Evolutionary conservation across 2,113 vertebrate genomes (phyloP), one percentile per base, ranked within the genome.

Genomic region (Chitala chitala): DNA sequence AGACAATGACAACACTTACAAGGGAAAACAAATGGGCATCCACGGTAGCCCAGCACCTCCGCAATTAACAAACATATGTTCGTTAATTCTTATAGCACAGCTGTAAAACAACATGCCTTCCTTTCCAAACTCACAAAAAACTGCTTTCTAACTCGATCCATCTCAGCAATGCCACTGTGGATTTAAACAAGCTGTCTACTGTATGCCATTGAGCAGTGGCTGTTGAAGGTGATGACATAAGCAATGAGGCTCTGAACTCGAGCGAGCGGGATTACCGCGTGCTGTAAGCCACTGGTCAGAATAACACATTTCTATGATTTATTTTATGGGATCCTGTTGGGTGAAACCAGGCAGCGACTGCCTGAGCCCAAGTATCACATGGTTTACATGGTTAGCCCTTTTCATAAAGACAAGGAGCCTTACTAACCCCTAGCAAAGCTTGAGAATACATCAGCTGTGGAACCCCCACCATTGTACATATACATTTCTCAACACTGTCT

Each of bases 21-120:
- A 26, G 40, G 26, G 13, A 73, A 29, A 64, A 73, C 9, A 64
- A 73, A 64, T 40, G 36, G 70, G 3, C 42, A 42, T 13, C 53
- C 31, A 4, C 5, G 44, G 51, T 54, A 71, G 69, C 24, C 53
- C 4, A 33, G 48, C 40, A 69, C 29, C 40, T 44, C 54, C 36
- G 54, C 29, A 74, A 69, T 56, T 75, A 68, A 42, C 51, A 48
- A 69, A 68, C 73, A 75, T 75, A 63, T 75, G 73, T 46, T 54
- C 6, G 33, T 69, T 68, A 68, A 75, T 75, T 75, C 38, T 42
- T 46, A 68, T 24, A 75, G 26, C 63, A 55, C n/a, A 50, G 38
- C 36, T 22, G n/a, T 24, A 56, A 74, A 66, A 54, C 24, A 36
- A 15, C 33, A 46, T 24, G 44, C 40, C 8, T 44, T 42, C 24